These are phyloP conservation scores for Panthera leo DNA, from an alignment of 2,113 vertebrate genomes.

Conservation along the genomic window DNA sequence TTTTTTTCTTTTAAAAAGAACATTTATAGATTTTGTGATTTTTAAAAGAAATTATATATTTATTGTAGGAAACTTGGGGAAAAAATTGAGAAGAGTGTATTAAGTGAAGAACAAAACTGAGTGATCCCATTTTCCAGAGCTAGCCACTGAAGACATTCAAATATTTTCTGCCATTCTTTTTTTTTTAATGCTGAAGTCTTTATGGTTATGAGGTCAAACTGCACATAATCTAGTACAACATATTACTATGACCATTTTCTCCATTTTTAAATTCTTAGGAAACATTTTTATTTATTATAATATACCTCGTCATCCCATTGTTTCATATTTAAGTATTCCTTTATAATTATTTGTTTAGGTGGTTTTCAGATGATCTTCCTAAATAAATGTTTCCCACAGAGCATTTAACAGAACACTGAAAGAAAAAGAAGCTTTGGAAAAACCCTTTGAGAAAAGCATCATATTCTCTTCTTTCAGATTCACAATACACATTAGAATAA, in stretches of 20 bases:
- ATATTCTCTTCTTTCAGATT: neutral
- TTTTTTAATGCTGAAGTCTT: neutral
- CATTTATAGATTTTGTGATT: neutral
- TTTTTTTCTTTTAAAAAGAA: neutral
- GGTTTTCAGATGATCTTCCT: neutral
- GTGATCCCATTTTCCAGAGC: neutral
- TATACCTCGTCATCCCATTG: neutral
- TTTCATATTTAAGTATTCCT: neutral
- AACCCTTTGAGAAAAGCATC: neutral
- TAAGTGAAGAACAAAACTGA: neutral
- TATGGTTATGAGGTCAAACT: neutral
- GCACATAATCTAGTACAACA: neutral
- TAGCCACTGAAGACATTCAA: neutral
- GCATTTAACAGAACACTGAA: neutral
- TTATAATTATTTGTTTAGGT: neutral
- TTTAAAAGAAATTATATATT: neutral
- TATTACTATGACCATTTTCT: neutral
- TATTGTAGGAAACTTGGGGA: neutral
- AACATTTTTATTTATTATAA: neutral
- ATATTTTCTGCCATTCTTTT: neutral
- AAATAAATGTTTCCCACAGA: neutral
- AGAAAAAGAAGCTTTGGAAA: neutral
- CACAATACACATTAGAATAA: neutral
- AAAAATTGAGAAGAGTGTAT: neutral
- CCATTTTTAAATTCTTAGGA: neutral